A percentile compares a stretch with the other conserved stretches of the same genome.
Evolutionary conservation across 2,113 vertebrate species (phyloP).

Genomic region (Monarcha castaneiventris): DNA sequence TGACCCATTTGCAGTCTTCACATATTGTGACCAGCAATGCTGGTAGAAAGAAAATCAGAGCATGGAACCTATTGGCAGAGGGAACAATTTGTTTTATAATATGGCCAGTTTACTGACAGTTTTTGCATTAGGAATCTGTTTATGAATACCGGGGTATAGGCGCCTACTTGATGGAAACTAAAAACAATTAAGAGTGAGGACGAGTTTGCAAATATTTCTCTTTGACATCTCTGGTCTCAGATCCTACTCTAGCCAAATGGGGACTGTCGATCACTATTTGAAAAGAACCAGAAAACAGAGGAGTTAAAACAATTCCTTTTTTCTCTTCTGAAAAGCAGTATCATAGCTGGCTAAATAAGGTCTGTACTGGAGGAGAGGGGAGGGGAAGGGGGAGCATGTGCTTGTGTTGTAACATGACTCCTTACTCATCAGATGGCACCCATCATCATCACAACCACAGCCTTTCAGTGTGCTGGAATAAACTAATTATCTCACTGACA

Average conservation of each 20-base stretch:
- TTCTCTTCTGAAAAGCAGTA: neutral
- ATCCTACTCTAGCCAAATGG: slow-evolving; percentile 18
- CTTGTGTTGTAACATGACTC: slow-evolving; percentile 41
- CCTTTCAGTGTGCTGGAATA: slow-evolving; percentile 47
- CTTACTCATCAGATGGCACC: slow-evolving; percentile 57
- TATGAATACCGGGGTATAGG: slow-evolving; percentile 17
- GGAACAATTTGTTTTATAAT: slow-evolving; percentile 3
- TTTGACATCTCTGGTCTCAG: slow-evolving; percentile 30
- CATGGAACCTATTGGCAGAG: neutral
- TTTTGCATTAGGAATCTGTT: slow-evolving; percentile 28
- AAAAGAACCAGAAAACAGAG: slow-evolving; percentile 36
- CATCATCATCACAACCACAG: slow-evolving; percentile 45
- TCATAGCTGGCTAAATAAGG: slow-evolving; percentile 47
- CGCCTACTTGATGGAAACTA: slow-evolving; percentile 23
- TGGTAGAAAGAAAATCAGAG: slow-evolving; percentile 23
- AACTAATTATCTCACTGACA: slow-evolving; percentile 62
- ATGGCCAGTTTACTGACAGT: slow-evolving; percentile 8
- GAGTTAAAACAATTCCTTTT: neutral
- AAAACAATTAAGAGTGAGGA: slow-evolving; percentile 45
- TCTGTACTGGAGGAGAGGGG: neutral
- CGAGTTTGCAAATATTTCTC: slow-evolving; percentile 55
- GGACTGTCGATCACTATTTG: slow-evolving; percentile 7
- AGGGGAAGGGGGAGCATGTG: neutral
- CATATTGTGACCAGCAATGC: neutral
- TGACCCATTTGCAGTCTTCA: neutral